Evolutionary conservation across 1,140 invertebrate genomes (phyloP), one percentile per base, ranked within the genome.

Genomic region (Arion vulgaris): DNA sequence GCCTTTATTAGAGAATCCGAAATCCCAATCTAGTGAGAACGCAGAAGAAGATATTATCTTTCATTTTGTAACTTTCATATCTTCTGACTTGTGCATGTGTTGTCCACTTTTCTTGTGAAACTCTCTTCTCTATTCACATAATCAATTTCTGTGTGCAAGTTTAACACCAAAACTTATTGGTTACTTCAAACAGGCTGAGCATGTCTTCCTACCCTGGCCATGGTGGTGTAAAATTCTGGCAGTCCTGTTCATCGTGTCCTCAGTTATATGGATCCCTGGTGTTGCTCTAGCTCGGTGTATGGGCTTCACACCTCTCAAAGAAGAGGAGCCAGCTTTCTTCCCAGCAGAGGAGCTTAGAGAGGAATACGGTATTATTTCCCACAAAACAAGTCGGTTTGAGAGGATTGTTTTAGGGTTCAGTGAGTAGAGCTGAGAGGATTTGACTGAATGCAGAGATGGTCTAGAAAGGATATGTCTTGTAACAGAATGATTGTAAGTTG

Each of bases 181-280:
- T 45, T 85, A 34, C 84, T 74, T 73, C 45, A 89, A 90, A 57
- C 90, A 97, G 96, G 96, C 95, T 81, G 91, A 94, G 83, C 93
- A 95, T 0, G 94, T 94, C n/a, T 92, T 94, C 57, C 94, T 94
- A 9, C 92, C 92, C 28, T 98, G 97, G 92, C 97, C 97, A 32
- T 94, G 94, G 79, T 98, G 97, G 97, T 96, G 97, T 13, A 94
- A 97, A 91, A 94, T 93, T 17, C 95, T 98, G 57, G 96, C 96
- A 1, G 91, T 95, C 1, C 84, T 93, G 4, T 96, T 97, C 93
- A 95, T 97, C 71, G 91, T 95, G 73, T 95, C 95, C 26, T 96
- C 96, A 26, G 94, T 97, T 19, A 93, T 97, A 74, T 96, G 96
- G 69, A 97, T 98, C 88, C 95, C 96, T 0, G 94, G 95, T 34